Evolutionary conservation across 2,113 vertebrate genomes (phyloP), one percentile per base, ranked within the genome.

Genomic region (Leptocoma aspasia): DNA sequence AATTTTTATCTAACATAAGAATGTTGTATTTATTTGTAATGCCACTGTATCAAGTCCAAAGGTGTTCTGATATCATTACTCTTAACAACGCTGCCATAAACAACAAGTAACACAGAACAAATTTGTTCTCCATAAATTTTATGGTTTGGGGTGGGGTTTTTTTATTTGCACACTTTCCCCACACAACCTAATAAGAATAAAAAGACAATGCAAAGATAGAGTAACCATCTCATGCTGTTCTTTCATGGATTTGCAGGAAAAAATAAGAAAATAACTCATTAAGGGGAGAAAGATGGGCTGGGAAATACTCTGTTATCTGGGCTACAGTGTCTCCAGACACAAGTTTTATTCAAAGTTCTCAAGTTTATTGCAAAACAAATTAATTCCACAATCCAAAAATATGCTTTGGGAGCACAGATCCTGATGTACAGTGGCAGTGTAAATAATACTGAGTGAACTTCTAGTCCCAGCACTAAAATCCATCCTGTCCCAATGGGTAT

Each of bases 401-500:
- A 15, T 4, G 4, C 21, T 22, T 6, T 1, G 3, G 63, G 63
- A 88, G 73, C 79, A 28, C 7, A 64, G 57, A 23, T 15, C 15
- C 52, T 8, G 39, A 13, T 2, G 24, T 16, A 15, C 20, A 9
- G 10, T 3, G 50, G 63, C 63, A 22, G 26, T 5, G 7, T 6
- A 30, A 73, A 37, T 12, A 45, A 50, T 1, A 3, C 7, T 7
- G 28, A 57, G 28, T 2, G 37, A 24, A 17, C 35, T 28, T 19
- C 45, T 3, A 64, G 21, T 12, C 21, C 41, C 56, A 28, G 2
- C 23, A 30, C 28, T 35, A 28, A 54, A 64, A 47, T 2, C 11
- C 15, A 20, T 7, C 35, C 4, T 10, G 27, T 31, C 83, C 23
- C 49, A 33, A 1, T 4, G 37, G 64, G 1, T 4, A 19, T 4